Conservation (phyloP, 2,797 vertebrate genomes). For the Argya squamiceps region DNA sequence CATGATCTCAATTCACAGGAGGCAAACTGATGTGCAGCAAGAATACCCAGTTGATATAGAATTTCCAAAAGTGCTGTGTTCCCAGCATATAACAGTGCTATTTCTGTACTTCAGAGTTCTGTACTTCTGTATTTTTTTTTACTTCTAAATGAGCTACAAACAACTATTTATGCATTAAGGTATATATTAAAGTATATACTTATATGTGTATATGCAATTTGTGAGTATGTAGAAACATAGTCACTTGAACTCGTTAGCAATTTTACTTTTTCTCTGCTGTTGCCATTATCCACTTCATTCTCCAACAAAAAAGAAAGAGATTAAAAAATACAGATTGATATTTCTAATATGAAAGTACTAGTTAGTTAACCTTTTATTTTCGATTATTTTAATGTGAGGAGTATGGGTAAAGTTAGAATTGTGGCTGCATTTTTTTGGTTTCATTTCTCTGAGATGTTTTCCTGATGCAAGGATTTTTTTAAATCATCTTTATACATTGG, state of each 20-base stretch:
- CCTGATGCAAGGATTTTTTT: background rate
- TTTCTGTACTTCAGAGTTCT: background rate
- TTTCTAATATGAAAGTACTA: background rate
- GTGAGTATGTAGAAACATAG: background rate
- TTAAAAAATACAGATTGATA: background rate
- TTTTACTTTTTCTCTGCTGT: background rate
- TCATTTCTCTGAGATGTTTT: background rate
- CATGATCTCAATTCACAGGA: background rate
- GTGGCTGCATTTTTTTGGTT: background rate
- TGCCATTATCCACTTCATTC: background rate
- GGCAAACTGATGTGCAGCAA: background rate
- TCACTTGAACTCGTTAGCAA: background rate
- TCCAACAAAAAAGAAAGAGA: background rate
- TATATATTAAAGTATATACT: background rate
- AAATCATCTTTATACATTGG: background rate
- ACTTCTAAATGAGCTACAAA: background rate
- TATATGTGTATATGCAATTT: background rate
- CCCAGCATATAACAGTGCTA: background rate
- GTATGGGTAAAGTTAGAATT: background rate
- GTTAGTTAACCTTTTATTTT: background rate
- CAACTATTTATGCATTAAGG: too few relatives aligned
- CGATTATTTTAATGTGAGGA: background rate
- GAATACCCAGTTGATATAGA: background rate
- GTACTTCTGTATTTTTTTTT: background rate
- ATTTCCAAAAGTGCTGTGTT: background rate